Evolutionary conservation across 92 coral and sea anemone genomes (phyloP), one percentile per base, ranked within the genome.

Genomic region (Epizoanthus illoricatus): DNA sequence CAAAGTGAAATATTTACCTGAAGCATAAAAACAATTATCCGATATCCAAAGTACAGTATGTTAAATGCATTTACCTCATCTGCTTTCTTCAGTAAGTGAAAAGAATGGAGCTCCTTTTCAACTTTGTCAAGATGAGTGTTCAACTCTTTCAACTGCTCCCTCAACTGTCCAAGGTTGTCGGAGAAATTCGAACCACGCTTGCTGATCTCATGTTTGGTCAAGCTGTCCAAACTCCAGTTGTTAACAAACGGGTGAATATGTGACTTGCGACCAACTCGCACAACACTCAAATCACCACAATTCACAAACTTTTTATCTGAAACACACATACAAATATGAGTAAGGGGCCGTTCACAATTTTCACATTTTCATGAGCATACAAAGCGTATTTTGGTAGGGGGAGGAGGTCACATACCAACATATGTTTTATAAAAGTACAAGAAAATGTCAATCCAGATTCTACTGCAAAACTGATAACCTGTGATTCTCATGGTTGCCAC

Each of bases 191-290:
- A 66, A 12, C 81, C 41, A 15, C 39, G 81, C 58, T 89, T 85
- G 13, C 45, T 73, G 17, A 86, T 24, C 66, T 79, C 88, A 3
- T 55, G 75, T 52, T 86, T 90, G 5, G 81, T 68, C 84, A 95
- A 57, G 45, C 64, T 81, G 55, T 95, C 97, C 43, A 95, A 66
- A 39, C 92, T 85, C 63, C 83, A 86, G 20, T 86, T 75, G 39
- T 71, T 60, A 41, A 93, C 95, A 0, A 81, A 54, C 5, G 87
- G 87, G 80, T 88, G 91, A 39, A 93, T 86, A 39, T 87, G 84
- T 15, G 97, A 91, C 67, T 86, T 88, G 4, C 98, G 98, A 56
- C 99, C 99, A 8, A 96, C 91, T 43, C 99, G 92, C 41, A 95
- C 92, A 20, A 94, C 70, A 49, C 86, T 74, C 56, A 95, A 81